Base-by-base conservation (phyloP, 2,888 invertebrate genomes). In the Nomada lathburiana region DNA sequence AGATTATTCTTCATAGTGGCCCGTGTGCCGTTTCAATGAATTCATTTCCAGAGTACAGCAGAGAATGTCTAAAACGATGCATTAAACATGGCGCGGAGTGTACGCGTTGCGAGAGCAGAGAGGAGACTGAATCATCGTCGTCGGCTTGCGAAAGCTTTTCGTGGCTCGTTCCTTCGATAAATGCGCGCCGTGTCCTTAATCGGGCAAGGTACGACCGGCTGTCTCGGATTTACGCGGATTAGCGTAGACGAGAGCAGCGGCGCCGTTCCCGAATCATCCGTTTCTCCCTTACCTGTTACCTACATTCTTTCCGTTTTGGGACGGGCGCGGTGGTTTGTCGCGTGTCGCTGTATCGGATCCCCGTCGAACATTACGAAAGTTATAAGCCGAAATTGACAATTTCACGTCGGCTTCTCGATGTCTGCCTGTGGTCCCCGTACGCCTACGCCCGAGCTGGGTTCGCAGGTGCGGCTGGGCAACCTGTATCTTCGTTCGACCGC, bases 401-500 rank as follows among this genome's bases (percentile, higher is more conserved):
- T 86, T 86, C 76, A 74, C 87, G 81, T 86, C 88, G 82, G 79
- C 84, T 81, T 76, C 80, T 74, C 76, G 86, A 67, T 80, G 87
- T 88, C 87, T 87, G 89, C 87, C 77, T 86, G 84, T 82, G 87
- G 85, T 88, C 86, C 87, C 88, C 83, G 80, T 90, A 90, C 92
- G 89, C 92, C 92, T 90, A 92, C 92, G 91, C 91, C 18, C n/a
- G 85, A 85, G 78, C 83, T 84, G 89, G 86, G 88, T 91, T 91
- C 91, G 92, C 93, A 93, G 93, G 93, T 93, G 93, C 92, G 93
- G 92, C 92, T 86, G 88, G 89, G 26, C 92, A 92, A 92, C 93
- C 92, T 91, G 93, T 91, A 90, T 89, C 91, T 86, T 89, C 83
- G 85, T 71, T 69, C 76, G 78, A 82, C 64, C 80, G 80, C 79